Conservation (phyloP, 1,140 invertebrate genomes). For the Bombus haemorrhoidalis region DNA sequence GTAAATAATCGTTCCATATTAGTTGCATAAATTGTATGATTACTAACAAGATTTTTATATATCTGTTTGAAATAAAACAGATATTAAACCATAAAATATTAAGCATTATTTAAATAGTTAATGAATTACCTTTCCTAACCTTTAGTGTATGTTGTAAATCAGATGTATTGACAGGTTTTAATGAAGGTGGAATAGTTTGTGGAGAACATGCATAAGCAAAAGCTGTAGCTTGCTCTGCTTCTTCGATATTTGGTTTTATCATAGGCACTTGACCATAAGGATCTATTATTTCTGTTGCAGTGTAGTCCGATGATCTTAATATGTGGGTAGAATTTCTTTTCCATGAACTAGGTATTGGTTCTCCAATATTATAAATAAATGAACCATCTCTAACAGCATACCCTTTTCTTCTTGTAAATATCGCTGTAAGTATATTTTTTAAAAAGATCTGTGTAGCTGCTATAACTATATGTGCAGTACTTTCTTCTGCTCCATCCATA, state of each 20-base stretch:
- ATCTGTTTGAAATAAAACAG: conserved; percentile 65
- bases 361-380: conserved; percentile 89
- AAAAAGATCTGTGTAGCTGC: conserved; percentile 89
- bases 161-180: conserved; percentile 72
- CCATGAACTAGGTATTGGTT: conserved; percentile 88
- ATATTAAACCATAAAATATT: conserved; percentile 5
- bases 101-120: background rate
- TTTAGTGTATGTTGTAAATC: conserved; percentile 78
- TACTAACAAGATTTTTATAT: conserved; percentile 79
- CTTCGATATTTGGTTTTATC: conserved; percentile 74
- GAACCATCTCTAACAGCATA: conserved; percentile 87
- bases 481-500: conserved; percentile 90
- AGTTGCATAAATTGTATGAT: conserved; percentile 80
- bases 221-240: conserved; percentile 78
- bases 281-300: conserved; percentile 74
- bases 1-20: conserved; percentile 80
- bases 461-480: conserved; percentile 89
- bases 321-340: conserved; percentile 84
- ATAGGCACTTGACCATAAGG: conserved; percentile 77
- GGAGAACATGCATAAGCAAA: conserved; percentile 79
- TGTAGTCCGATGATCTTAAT: conserved; percentile 70
- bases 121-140: conserved; percentile 52
- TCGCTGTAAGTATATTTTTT: conserved; percentile 89
- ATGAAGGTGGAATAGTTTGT: conserved; percentile 72
- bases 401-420: conserved; percentile 88